Base-by-base conservation (phyloP, 2,888 invertebrate species). In the Schizaphis graminum region DNA sequence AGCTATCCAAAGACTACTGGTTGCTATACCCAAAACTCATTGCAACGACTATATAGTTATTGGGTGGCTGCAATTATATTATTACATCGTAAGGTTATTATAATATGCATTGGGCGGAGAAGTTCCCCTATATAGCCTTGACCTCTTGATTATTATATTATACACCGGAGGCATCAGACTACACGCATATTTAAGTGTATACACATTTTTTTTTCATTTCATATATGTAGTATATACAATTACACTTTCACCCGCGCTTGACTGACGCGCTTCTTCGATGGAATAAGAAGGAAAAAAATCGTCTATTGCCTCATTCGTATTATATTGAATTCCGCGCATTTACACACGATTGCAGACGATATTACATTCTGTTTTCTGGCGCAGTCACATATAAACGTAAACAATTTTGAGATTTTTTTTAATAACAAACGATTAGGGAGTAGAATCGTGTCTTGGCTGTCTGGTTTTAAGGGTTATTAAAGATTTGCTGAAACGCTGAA, bases 211-310 rank as follows among this genome's bases (percentile, higher is more conserved):
- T 77, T 91, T 86, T 67, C 88, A 61, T 86, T n/a, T 16, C 57
- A 61, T n/a, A 28, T 49, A 61, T 26, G 77, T 35, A 21, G 49
- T 85, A 84, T 44, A 53, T 77, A 92, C 56, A 47, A 94, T 90
- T 94, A 90, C 90, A 94, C 93, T 94, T 94, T 94, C 93, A 94
- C 93, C 85, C 84, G 90, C 35, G 90, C 41, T 90, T 85, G 93
- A 77, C 84, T 85, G 85, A 94, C 85, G 77, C 88, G 86, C 85
- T 26, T 88, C 61, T 87, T 88, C 87, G 61, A 35, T n/a, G 47
- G 92, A 49, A 53, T 67, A 90, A 35, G 67, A 67, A 56, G 61
- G 61, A 87, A 87, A 87, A 47, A 87, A 91, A 85, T 84, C 91
- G 28, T 49, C 47, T 35, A 49, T 92, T 92, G 92, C 92, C 61